Conservation (phyloP, 2,888 invertebrate genomes). For the Noctua pronuba region DNA sequence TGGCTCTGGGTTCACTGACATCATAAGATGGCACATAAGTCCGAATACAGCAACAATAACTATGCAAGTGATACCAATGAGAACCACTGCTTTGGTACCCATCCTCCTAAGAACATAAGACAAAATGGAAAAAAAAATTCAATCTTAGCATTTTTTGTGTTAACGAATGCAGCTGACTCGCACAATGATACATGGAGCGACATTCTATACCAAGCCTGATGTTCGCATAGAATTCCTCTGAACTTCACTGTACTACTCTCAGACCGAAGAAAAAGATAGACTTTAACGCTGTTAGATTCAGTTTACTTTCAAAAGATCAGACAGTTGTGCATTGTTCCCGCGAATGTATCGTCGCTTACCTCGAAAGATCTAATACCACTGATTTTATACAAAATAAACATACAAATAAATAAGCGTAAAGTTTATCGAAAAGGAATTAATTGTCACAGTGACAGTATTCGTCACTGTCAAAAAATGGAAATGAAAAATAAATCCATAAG, state of each 20-base stretch:
- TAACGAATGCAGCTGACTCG: neutral
- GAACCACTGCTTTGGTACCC: neutral
- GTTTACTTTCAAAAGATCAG: neutral
- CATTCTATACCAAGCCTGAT: neutral
- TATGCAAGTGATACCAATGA: constrained; percentile 28
- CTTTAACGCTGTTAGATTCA: neutral
- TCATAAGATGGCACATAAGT: constrained; percentile 71
- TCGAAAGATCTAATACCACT: neutral
- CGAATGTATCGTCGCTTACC: constrained; percentile 10
- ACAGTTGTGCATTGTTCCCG: neutral
- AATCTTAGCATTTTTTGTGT: neutral
- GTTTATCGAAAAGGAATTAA: constrained; percentile 3
- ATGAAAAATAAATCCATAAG: too few species aligned
- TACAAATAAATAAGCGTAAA: neutral
- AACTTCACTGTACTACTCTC: neutral
- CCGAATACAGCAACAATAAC: constrained; percentile 68
- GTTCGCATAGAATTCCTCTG: neutral
- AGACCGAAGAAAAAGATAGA: neutral
- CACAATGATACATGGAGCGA: neutral
- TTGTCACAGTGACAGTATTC: constrained; percentile 22
- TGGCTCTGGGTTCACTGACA: constrained; percentile 71
- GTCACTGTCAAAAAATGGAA: too few species aligned
- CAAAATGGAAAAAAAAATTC: neutral
- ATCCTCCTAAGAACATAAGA: neutral
- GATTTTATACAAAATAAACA: constrained; percentile 7